Conservation (phyloP, 2,888 invertebrate species). For the Isotomurus palustris region DNA sequence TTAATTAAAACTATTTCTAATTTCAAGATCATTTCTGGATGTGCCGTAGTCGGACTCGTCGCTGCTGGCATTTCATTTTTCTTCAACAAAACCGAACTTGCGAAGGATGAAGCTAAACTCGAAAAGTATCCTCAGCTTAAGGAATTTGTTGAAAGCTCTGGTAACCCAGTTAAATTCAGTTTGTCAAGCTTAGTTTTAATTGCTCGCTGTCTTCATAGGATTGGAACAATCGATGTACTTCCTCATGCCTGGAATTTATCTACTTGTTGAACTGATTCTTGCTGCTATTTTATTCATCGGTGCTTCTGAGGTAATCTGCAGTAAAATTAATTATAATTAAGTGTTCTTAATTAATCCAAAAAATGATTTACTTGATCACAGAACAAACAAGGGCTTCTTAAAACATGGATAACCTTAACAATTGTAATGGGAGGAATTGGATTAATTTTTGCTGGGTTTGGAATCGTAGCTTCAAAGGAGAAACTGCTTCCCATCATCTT, state of each 20-base stretch:
- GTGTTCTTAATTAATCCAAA: not conserved
- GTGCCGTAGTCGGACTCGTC: not conserved
- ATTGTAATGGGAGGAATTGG: slow-evolving; percentile 1
- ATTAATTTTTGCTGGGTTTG: slow-evolving; percentile 1
- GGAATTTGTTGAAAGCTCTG: slow-evolving; percentile 6
- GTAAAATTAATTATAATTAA: not conserved
- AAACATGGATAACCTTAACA: slow-evolving; percentile 3
- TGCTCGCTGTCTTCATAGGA: too few relatives aligned
- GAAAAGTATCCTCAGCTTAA: slow-evolving; percentile 11
- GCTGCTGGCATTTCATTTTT: slow-evolving; percentile 2
- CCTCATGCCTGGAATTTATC: slow-evolving; percentile 4
- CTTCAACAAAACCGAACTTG: not conserved
- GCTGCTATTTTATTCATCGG: slow-evolving; percentile 7
- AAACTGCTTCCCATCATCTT: not conserved
- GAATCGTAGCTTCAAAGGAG: slow-evolving; percentile 1
- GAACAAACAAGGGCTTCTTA: not conserved
- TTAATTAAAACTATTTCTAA: not conserved
- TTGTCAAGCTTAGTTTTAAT: too few relatives aligned
- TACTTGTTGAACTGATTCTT: slow-evolving; percentile 3
- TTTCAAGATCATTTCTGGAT: not conserved
- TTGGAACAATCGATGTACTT: slow-evolving; percentile 8
- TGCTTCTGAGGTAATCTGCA: slow-evolving; percentile 6
- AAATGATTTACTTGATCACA: not conserved
- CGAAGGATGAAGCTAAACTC: slow-evolving; percentile 8
- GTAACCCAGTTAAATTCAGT: slow-evolving; percentile 1